Base-by-base conservation (phyloP, 2,888 invertebrate species). In the Drosophila lutescens region DNA sequence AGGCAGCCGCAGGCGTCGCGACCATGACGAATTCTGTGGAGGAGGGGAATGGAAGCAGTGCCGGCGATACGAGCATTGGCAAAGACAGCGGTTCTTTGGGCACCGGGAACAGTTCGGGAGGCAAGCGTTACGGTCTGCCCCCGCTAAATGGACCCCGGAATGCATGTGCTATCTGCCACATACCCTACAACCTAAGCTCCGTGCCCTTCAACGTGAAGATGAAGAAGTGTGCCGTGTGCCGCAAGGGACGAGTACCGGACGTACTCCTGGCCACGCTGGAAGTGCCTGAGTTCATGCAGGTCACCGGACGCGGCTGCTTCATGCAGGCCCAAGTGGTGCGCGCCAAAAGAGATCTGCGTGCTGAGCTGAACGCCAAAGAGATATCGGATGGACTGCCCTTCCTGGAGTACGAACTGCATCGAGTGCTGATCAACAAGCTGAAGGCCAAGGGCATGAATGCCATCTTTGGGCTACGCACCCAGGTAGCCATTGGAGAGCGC, bases 361-460 rank as follows among this genome's bases (percentile, higher is more conserved):
- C 97, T 0, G 98, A 98, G 92, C 93, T 96, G 0, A 96, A 96
- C 78, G 97, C 99, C 5, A 95, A 98, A 81, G 98, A 99, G 93
- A 97, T 99, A 68, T 98, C 98, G 1, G 97, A 99, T 93, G 97
- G 97, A 81, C 93, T 99, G 59, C 99, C 99, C 0, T 99, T 99
- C 93, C 92, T 99, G 59, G 99, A 99, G 91, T 99, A 98, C 91
- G 98, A 99, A 91, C 93, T 99, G 50, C 98, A 99, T 92, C 95
- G 97, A 69, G 94, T 98, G 78, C 93, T 99, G 40, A 94, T 98
- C 2, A 98, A 97, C 89, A 98, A 98, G 91, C 93, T 99, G 3
- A 95, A 97, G 92, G 96, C 98, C 76, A 97, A 97, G 92, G 98
- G 98, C 8, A 98, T 98, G 95, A 99, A 99, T 93, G 96, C 98